Evolutionary conservation across 2,797 vertebrate species (phyloP).

Genomic region (Alcedo quadribrachys): DNA sequence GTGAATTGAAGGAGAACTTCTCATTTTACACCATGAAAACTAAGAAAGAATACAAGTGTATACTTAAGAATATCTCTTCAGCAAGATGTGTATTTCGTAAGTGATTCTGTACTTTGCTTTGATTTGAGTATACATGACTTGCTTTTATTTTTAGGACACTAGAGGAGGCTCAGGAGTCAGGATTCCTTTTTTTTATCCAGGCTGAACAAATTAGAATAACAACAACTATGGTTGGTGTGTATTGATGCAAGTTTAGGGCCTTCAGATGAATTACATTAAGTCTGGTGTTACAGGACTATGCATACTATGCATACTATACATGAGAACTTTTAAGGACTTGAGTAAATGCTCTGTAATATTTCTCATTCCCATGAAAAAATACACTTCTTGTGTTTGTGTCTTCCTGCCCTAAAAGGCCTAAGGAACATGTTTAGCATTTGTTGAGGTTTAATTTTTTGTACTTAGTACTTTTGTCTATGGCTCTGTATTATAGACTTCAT

Average conservation of each 20-base stretch:
- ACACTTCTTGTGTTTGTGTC: background rate
- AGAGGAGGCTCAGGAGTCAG: conserved; percentile 54
- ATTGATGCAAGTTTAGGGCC: background rate
- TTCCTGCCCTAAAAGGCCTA: background rate
- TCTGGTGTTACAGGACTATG: background rate
- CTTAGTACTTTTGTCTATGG: background rate
- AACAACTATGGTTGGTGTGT: background rate
- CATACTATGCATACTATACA: too few relatives aligned
- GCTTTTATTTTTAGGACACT: conserved; percentile 28
- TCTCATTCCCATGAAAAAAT: background rate
- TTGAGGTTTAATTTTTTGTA: background rate
- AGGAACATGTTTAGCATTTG: background rate
- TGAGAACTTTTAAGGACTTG: background rate
- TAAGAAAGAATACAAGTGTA: background rate
- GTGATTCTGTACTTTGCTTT: background rate
- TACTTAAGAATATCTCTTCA: background rate
- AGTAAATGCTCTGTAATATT: background rate
- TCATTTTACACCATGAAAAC: background rate
- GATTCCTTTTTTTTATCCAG: background rate
- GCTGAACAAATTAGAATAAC: background rate
- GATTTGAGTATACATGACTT: background rate
- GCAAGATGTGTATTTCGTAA: background rate
- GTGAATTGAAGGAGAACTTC: background rate
- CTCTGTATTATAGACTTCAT: background rate
- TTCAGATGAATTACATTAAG: background rate